A percentile compares a stretch with the other conserved stretches of the same genome.
phyloP scores from a whole-genome alignment of 2,797 vertebrate species.

The Enteromius afrohamiltoni region DNA sequence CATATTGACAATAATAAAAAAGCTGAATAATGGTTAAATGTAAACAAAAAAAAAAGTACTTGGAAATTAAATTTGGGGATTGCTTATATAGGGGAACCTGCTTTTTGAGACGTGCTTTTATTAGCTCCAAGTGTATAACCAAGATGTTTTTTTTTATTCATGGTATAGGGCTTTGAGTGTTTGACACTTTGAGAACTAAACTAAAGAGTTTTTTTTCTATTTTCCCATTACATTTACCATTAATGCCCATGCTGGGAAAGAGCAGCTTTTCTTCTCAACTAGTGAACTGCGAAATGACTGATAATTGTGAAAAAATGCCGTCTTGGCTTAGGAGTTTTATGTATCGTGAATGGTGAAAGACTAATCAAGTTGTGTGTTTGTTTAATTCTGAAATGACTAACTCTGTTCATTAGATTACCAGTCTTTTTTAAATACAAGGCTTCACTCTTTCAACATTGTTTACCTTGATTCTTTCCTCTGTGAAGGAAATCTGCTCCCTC shows the following conservation, averaged over 20 bases:
- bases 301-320: constrained; percentile 3
- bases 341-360: constrained; percentile 12
- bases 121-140: not conserved
- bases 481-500: not conserved
- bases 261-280: constrained; percentile 7
- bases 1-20: not conserved
- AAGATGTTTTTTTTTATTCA: not conserved
- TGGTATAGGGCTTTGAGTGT: not conserved
- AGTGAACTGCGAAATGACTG: constrained; percentile 18
- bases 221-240: constrained; percentile 10
- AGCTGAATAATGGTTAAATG: not conserved
- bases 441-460: not conserved
- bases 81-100: not conserved
- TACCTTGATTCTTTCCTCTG: constrained; percentile 27
- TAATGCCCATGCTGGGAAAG: not conserved
- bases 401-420: constrained; percentile 1
- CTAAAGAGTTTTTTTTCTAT: not conserved
- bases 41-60: not conserved
- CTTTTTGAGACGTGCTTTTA: not conserved
- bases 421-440: not conserved
- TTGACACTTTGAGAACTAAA: not conserved
- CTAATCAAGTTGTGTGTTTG: constrained; percentile 2
- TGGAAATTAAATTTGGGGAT: not conserved
- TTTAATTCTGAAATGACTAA: not conserved
- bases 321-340: not conserved